These are phyloP conservation scores for Helarctos malayanus DNA, from an alignment of 2,797 vertebrate genomes.

Conservation along the genomic window DNA sequence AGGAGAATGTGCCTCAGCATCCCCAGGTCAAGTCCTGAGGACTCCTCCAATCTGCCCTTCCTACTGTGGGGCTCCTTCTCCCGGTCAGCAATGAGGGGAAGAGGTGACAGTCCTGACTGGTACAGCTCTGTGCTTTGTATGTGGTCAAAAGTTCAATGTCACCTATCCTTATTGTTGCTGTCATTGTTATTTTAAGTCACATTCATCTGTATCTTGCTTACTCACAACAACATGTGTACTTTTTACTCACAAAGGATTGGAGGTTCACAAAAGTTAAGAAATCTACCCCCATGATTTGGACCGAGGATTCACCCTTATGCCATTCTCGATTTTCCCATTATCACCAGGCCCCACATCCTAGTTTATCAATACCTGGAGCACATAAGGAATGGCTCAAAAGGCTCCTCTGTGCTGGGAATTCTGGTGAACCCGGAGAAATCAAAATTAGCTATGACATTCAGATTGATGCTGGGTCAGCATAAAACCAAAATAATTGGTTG, in stretches of 20 bases:
- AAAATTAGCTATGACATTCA: not conserved
- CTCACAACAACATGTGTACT: not conserved
- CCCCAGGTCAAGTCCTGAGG: accelerated
- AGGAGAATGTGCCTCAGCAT: accelerated
- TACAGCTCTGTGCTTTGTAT: not conserved
- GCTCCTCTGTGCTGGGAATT: not conserved
- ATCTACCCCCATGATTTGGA: not conserved
- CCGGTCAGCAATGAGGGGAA: not conserved
- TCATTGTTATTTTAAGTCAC: not conserved
- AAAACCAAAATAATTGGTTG: not conserved
- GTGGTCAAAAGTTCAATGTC: not conserved
- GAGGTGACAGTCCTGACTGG: not conserved
- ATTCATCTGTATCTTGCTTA: not conserved
- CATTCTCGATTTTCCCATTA: not conserved
- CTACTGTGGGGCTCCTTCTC: not conserved
- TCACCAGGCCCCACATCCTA: not conserved
- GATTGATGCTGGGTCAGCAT: not conserved
- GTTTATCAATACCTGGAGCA: not conserved
- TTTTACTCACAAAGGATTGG: not conserved
- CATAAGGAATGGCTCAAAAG: not conserved
- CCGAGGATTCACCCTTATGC: not conserved
- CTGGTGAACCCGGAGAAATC: not conserved
- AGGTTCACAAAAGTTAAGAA: not conserved
- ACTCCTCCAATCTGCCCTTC: not conserved
- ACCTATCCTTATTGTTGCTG: not conserved